Evolutionary conservation across 1,140 invertebrate genomes (phyloP), one percentile per base, ranked within the genome.

Genomic region (Teleopsis dalmanni): DNA sequence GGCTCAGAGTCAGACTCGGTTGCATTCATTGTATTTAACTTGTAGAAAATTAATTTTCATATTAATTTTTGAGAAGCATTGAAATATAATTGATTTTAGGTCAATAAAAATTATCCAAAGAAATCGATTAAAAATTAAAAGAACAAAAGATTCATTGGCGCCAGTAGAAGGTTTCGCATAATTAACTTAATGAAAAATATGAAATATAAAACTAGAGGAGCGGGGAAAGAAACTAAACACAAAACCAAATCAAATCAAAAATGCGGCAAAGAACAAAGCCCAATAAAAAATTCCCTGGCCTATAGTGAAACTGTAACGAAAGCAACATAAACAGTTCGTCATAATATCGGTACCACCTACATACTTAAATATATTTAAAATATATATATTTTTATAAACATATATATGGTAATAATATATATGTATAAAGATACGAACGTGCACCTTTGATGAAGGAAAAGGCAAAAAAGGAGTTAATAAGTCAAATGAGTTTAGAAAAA

Each of bases 121-220:
- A 48, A 48, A 48, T 48, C 47, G 47, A 48, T 48, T 48, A 48
- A 41, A 48, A 48, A 41, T 40, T 48, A 27, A 29, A 11, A 40
- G 27, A 47, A 34, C 22, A n/a, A 47, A 40, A 48, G 37, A 29
- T 18, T n/a, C 36, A 48, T 27, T 48, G 47, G 47, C 47, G 47
- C 47, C 47, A 48, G 11, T 27, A 35, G 27, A 29, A 26, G 34
- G 36, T 47, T 47, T 47, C 46, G 46, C 46, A 47, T 47, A 47
- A 47, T 47, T 47, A 47, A 47, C 46, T 18, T n/a, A 47, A 34
- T 16, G 22, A 22, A 48, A 29, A 31, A 41, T 29, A 48, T 22
- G 33, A 48, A 48, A 47, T 19, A 23, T 25, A 47, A 47, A 31
- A 4, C 40, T 19, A 37, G 16, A 37, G 21, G 3, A 18, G 3